These are phyloP conservation scores for Prolemur simus DNA, from an alignment of 2,113 vertebrate genomes.

Conservation along the genomic window DNA sequence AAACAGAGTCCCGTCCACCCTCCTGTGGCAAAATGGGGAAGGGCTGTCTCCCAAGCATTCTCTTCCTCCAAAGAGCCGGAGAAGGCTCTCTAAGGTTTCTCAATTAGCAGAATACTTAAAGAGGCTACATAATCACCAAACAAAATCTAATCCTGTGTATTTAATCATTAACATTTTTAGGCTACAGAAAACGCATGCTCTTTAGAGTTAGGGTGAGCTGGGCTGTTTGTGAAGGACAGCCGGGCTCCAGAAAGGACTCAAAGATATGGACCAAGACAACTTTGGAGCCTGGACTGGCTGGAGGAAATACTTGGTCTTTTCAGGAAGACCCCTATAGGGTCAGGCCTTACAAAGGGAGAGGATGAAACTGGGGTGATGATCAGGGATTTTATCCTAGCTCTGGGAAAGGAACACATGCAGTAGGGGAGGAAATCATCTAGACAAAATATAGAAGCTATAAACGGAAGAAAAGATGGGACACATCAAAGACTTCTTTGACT, in stretches of 20 bases:
- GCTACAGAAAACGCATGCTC: not conserved
- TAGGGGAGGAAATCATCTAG: not conserved
- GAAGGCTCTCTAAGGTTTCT: not conserved
- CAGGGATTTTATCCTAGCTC: not conserved
- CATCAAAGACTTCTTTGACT: not conserved
- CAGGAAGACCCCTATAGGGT: not conserved
- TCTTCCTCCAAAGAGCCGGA: not conserved
- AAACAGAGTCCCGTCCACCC: not conserved
- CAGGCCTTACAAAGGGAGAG: not conserved
- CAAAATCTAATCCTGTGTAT: not conserved
- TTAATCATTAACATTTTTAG: conserved; percentile 29
- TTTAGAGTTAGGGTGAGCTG: not conserved
- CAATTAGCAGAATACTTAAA: conserved; percentile 4
- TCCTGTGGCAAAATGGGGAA: not conserved
- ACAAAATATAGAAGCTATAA: not conserved
- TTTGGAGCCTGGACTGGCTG: not conserved
- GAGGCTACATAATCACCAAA: not conserved
- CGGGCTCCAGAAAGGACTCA: not conserved
- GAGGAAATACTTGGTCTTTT: not conserved
- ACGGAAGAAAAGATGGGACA: not conserved
- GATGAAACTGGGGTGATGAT: not conserved
- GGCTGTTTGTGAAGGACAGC: not conserved
- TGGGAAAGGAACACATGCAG: not conserved
- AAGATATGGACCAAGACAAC: not conserved
- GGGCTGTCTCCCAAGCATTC: not conserved